Evolutionary conservation across 2,113 vertebrate species (phyloP), one percentile per base, ranked within the genome.

Genomic region (Pontoporia blainvillei): DNA sequence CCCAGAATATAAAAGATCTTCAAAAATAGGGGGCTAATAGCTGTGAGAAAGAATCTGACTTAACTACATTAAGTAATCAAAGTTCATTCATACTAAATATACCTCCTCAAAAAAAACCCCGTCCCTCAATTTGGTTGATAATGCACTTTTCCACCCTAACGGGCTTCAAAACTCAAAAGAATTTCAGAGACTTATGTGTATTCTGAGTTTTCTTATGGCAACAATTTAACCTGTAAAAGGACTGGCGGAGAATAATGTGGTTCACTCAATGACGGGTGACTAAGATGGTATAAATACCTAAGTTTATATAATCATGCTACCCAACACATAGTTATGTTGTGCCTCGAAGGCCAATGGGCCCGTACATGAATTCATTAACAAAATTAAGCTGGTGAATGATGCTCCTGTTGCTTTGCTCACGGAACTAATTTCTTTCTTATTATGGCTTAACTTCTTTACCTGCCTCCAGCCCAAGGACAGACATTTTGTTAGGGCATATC

Each of bases 391-490:
- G 84, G 69, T 71, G 73, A 86, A 75, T 86, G 86, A 83, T 46
- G 72, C 27, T 73, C n/a, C 71, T 13, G 7, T 31, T 44, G 25
- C 62, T 96, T 90, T 76, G 46, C 25, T 89, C 71, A 46, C 21
- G 41, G 62, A 79, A 88, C 73, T 46, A 31, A 73, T 39, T 96
- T 95, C 72, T 72, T 78, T 61, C 73, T 49, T 34, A 34, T 23
- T 23, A 54, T 10, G 59, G 4, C 62, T 90, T 66, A 17, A 21
- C 20, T 57, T 59, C 71, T 61, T 86, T 83, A 95, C 81, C 91
- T 79, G 79, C 61, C 62, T 84, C 81, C 86, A 84, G 49, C 76
- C 85, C 87, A 88, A 97, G 96, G 96, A 79, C 95, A 90, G 95
- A 86, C 93, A 97, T 96, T 89, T 92, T 95, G 89, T 41, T 83